Conservation (phyloP, 2,797 vertebrate genomes). For the Manis javanica region DNA sequence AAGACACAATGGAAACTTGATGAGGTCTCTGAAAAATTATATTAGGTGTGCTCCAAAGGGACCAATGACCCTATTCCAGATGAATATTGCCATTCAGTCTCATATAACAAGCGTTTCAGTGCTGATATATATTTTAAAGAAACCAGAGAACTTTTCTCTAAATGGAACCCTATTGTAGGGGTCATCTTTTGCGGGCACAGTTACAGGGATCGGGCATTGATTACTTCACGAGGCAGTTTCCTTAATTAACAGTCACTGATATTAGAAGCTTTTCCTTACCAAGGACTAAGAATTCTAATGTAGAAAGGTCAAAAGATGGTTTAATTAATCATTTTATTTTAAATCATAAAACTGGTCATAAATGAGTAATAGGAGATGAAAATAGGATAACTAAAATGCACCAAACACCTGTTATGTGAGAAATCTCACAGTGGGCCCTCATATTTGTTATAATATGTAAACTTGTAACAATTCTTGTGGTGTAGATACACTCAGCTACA, state of each 20-base stretch:
- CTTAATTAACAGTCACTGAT: neutral
- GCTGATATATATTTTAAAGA: neutral
- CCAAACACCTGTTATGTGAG: neutral
- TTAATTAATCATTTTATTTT: neutral
- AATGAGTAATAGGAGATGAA: neutral
- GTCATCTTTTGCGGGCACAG: neutral
- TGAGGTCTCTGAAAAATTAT: neutral
- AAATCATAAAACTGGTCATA: neutral
- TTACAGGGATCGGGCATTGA: neutral
- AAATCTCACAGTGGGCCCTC: neutral
- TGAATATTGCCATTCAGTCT: neutral
- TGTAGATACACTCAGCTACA: neutral
- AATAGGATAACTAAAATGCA: neutral
- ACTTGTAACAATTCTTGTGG: neutral
- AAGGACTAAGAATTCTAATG: neutral
- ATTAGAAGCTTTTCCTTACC: neutral
- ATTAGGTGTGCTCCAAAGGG: neutral
- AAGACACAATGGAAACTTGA: neutral
- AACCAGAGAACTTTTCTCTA: neutral
- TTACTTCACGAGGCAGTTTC: neutral
- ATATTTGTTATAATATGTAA: neutral
- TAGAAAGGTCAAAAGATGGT: neutral
- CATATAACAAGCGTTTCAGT: neutral
- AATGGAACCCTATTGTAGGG: neutral
- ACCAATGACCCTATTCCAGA: neutral